Base-by-base conservation (phyloP, 2,113 vertebrate genomes). In the Paramisgurnus dabryanus region DNA sequence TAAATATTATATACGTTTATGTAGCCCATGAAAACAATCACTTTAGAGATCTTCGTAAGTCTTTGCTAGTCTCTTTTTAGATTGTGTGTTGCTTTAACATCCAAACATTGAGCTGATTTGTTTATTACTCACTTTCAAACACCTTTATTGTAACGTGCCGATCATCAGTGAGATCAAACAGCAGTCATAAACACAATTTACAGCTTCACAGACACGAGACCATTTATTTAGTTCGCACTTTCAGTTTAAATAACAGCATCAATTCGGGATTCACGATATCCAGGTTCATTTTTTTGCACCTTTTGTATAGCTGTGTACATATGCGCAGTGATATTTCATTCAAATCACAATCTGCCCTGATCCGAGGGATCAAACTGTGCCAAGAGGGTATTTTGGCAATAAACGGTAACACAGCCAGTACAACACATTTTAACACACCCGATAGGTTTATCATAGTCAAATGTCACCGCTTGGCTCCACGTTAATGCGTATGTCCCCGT, bases 401-500 rank as follows among this genome's bases (percentile, higher is more conserved):
- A 60, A 60, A 69, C 18, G 18, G 67, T 22, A 49, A 17, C 66
- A 7, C 45, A 53, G 64, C 27, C 15, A n/a, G 65, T 76, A 47
- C 22, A 79, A 55, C 65, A 18, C 41, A 27, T 61, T 22, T 67
- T 76, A 77, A 50, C 74, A 68, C 47, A 78, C 79, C 64, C 41
- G 4, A 8, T 53, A 64, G 60, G 78, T 82, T 55, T 50, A 66
- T 76, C 67, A 69, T 60, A 41, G 80, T 73, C 40, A 83, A 76
- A 69, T 65, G 78, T 80, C 76, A 85, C 70, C 50, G 40, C 67
- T 53, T 15, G 43, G 65, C 58, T 61, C 34, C 57, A 69, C 50
- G 64, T 79, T 78, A 75, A 73, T 69, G 60, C 39, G 61, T 45
- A 47, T 70, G 79, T 49, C 57, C 64, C 70, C 55, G 55, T 69